A percentile compares a stretch with the other conserved stretches of the same genome.
phyloP scores from a whole-genome alignment of 2,113 vertebrate species.

The Apeltes quadracus region DNA sequence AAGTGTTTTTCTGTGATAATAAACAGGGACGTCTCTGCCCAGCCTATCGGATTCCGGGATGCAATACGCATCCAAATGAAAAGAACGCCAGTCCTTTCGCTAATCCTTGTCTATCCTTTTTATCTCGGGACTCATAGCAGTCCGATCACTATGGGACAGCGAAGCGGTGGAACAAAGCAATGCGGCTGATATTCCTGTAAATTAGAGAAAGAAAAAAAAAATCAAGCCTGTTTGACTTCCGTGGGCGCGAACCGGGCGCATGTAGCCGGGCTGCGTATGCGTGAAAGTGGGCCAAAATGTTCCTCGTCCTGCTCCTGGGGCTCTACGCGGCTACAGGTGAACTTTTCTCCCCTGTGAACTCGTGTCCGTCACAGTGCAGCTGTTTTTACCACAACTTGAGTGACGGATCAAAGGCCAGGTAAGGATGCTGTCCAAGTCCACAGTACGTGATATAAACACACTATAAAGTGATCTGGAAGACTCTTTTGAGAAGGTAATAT shows the following conservation, averaged over 20 bases:
- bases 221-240: slow-evolving; percentile 55
- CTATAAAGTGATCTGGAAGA: not conserved
- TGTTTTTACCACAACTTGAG: slow-evolving; percentile 90
- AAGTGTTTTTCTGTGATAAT: slow-evolving; percentile 74
- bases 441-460: not conserved
- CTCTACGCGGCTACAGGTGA: slow-evolving; percentile 80
- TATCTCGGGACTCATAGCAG: slow-evolving; percentile 88
- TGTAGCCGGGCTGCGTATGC: slow-evolving; percentile 64
- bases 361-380: slow-evolving; percentile 93
- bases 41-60: slow-evolving; percentile 82
- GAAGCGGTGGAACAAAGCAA: slow-evolving; percentile 73
- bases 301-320: slow-evolving; percentile 79
- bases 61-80: slow-evolving; percentile 90
- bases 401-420: slow-evolving; percentile 92
- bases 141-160: slow-evolving; percentile 82
- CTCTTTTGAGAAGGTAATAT: slow-evolving; percentile 10
- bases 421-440: slow-evolving; percentile 44
- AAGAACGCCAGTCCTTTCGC: slow-evolving; percentile 85
- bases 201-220: slow-evolving; percentile 61
- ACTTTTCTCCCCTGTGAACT: slow-evolving; percentile 69
- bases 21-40: slow-evolving; percentile 74
- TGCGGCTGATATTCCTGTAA: slow-evolving; percentile 68
- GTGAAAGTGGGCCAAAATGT: slow-evolving; percentile 85
- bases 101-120: slow-evolving; percentile 94
- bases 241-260: slow-evolving; percentile 62